Evolutionary conservation across 2,113 vertebrate genomes (phyloP), one percentile per base, ranked within the genome.

Genomic region (Copsychus sechellarum): DNA sequence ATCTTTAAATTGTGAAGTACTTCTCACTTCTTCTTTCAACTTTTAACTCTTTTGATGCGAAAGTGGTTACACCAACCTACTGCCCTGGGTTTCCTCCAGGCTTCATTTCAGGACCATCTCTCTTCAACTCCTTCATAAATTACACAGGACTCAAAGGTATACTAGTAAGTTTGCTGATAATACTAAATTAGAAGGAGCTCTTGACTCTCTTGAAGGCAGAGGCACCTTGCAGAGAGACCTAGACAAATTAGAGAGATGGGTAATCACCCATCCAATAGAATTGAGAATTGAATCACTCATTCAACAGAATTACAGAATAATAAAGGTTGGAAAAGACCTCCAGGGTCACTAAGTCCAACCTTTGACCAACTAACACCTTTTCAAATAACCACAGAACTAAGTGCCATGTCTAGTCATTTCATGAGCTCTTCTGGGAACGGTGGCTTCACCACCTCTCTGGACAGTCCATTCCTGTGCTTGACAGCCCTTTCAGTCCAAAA

Each of bases 371-470:
- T 33, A 78, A 45, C 18, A n/a, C 3, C 5, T 51, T 51, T 21
- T 33, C 22, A 60, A 60, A 45, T 38, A 78, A 53, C 19, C 12
- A 11, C 17, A 34, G 21, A 38, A 60, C 14, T 23, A 69, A 77
- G 5, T 33, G 31, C 8, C 21, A 6, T 23, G 7, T 50, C 23
- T 18, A 61, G 28, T 11, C 3, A 45, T 69, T 78, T 38, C 9
- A 61, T 38, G 2, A 19, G 17, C 9, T 36, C 18, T 60, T 60
- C 14, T 11, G 67, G 36, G 26, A 42, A 13, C 0, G 0, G 22
- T 45, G 28, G 42, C 8, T 38, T 28, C 21, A 53, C 19, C 28
- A n/a, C 19, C 10, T 54, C 12, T 61, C 38, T 45, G 33, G 47
- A 47, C 8, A 47, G 28, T 38, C 29, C 38, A 28, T 45, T 61